Base-by-base conservation (phyloP, 1,140 invertebrate species). In the Patella vulgata region DNA sequence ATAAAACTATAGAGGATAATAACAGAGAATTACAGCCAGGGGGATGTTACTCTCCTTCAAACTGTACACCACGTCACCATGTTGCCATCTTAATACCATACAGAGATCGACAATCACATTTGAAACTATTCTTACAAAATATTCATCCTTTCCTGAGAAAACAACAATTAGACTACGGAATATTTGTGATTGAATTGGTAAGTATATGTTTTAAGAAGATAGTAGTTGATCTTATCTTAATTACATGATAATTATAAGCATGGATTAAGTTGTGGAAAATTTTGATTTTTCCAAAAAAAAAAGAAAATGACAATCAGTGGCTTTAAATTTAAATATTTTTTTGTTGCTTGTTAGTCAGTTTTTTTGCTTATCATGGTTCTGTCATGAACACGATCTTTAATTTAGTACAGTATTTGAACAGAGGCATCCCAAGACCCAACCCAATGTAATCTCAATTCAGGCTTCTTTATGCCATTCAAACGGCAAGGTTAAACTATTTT, bases 51-150 rank as follows among this genome's bases (percentile, higher is more conserved):
- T 59, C 51, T 17, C 78, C 78, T 0, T 39, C 58, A 3, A 48
- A 58, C 19, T 80, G 78, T 51, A 44, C 21, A 12, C 44, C 75
- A 12, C 52, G 66, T 11, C 61, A 74, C 47, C 64, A 71, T 39
- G 63, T 80, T 21, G 76, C 76, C n/a, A 60, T 80, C 3, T 63
- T 80, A 8, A 62, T 80, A n/a, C 77, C 77, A 1, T 80, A 71
- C 59, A 69, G 78, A 58, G 69, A 79, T 48, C 48, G 79, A 59
- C 67, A 73, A 21, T 65, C 52, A 25, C 76, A 81, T 66, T 59
- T 81, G 33, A 71, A 71, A 55, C 70, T 74, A 52, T 78, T 81
- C 59, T 50, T 81, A 3, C 50, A 66, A 19, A 68, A 80, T 50
- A 71, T 81, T 6, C 79, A 81, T 59, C 68, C 68, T 2, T 70